Evolutionary conservation across 2,113 vertebrate species (phyloP).

Genomic region (Pygathrix nemaeus): DNA sequence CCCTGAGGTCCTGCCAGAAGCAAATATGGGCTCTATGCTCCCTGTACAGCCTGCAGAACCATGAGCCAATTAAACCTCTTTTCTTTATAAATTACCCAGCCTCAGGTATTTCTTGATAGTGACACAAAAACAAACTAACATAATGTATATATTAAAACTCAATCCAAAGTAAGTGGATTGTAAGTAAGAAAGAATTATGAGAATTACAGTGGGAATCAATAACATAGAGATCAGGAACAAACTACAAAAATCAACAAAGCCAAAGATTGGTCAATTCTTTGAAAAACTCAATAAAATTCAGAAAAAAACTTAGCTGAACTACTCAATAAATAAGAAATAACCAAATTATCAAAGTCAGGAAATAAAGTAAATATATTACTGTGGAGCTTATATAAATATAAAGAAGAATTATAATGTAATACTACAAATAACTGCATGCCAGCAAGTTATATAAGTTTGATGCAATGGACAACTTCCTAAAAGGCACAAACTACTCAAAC

Average conservation of each 20-base stretch:
- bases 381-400: background rate
- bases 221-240: background rate
- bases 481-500: background rate
- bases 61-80: no score
- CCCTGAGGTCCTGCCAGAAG: no score
- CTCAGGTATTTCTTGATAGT: background rate
- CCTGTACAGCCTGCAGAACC: no score
- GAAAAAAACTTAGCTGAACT: background rate
- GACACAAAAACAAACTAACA: background rate
- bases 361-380: background rate
- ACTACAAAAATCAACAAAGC: background rate
- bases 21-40: no score
- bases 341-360: background rate
- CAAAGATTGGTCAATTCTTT: background rate
- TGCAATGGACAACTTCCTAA: background rate
- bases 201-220: background rate
- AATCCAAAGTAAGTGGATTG: background rate
- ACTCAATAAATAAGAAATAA: background rate
- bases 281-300: background rate
- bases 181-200: background rate
- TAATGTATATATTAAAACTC: background rate
- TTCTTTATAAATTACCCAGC: no score
- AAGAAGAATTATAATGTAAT: background rate
- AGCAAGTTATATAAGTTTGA: background rate
- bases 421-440: background rate